Evolutionary conservation across 2,888 invertebrate species (phyloP).

Genomic region (Steinernema hermaphroditum): DNA sequence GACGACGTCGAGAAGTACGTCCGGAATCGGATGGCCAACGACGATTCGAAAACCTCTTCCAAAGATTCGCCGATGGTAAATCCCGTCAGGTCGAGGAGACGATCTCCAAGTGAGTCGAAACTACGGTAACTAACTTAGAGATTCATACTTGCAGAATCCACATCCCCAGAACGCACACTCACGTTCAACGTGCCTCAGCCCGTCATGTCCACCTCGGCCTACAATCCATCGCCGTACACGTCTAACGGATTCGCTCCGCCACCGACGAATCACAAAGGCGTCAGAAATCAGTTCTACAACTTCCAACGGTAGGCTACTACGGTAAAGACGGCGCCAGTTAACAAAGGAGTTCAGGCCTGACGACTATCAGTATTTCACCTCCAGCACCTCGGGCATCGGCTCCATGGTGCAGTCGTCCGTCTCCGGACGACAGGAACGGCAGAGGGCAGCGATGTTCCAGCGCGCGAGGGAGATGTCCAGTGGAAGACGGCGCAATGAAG

Average conservation of each 20-base stretch:
- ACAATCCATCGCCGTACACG: slow-evolving; percentile 1
- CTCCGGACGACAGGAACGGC: slow-evolving; percentile 21
- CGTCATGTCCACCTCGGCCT: slow-evolving; percentile 27
- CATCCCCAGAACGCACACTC: slow-evolving; percentile 31
- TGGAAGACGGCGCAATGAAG: too few species aligned
- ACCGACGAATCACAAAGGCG: not conserved
- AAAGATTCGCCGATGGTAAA: slow-evolving; percentile 26
- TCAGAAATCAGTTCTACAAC: slow-evolving; percentile 1
- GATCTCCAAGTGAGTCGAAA: slow-evolving; percentile 39
- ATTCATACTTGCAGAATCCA: slow-evolving; percentile 32
- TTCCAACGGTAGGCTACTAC: not conserved
- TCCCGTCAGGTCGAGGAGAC: slow-evolving; percentile 26
- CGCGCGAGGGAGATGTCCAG: slow-evolving; percentile 36
- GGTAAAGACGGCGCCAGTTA: too few species aligned
- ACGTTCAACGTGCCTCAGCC: not conserved
- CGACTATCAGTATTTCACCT: slow-evolving; percentile 20
- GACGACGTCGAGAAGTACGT: slow-evolving; percentile 47
- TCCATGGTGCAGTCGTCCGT: slow-evolving; percentile 39
- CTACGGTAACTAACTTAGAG: not conserved
- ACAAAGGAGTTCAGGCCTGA: not conserved
- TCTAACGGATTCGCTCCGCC: slow-evolving; percentile 35
- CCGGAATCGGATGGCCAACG: slow-evolving; percentile 35
- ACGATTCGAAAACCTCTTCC: slow-evolving; percentile 33
- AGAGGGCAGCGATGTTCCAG: slow-evolving; percentile 37
- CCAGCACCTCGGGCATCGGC: slow-evolving; percentile 40